Base-by-base conservation (phyloP, 1,140 invertebrate genomes). In the Aphelinus atriplicis region DNA sequence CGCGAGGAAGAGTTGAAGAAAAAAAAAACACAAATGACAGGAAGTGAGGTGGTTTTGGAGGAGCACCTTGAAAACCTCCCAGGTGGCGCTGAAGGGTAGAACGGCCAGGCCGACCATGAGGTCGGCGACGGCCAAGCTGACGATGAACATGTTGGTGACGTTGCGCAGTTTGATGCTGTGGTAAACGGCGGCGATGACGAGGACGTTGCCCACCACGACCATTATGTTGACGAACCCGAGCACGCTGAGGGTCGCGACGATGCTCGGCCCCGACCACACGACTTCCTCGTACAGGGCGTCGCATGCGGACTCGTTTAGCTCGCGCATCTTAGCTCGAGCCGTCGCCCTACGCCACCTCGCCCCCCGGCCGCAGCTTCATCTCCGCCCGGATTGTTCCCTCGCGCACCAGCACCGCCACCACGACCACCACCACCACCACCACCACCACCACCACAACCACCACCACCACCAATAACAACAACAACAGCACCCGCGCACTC, bases 131-230 rank as follows among this genome's bases (percentile, higher is more conserved):
- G 97, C 97, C 77, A 98, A 89, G 46, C 95, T 97, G 51, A 97
- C 92, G 81, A 99, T 98, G 88, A 98, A 98, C 82, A 97, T 91
- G 87, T 98, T 98, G 57, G 97, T 98, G 75, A 97, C 95, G 70
- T 95, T 96, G 61, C 95, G 90, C 64, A 98, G 90, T 84, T 97
- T 97, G 57, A 93, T 92, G 43, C 92, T 94, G 83, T 94, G 93
- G 83, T 95, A 94, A 51, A 98, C 96, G 67, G 97, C 96, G 66
- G 95, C 90, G 81, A 98, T 97, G 70, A 98, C 96, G 50, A 98
- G 90, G 79, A 93, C 93, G 88, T 98, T 98, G 65, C 96, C 96
- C 42, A 92, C 91, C 67, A 97, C 93, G 65, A 97, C 95, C 84
- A 96, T 92, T 7, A 95, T 91, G 86, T 95, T 94, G 81, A 97